Conservation (phyloP, 1,140 invertebrate species). For the Macrosteles quadrilineatus region DNA sequence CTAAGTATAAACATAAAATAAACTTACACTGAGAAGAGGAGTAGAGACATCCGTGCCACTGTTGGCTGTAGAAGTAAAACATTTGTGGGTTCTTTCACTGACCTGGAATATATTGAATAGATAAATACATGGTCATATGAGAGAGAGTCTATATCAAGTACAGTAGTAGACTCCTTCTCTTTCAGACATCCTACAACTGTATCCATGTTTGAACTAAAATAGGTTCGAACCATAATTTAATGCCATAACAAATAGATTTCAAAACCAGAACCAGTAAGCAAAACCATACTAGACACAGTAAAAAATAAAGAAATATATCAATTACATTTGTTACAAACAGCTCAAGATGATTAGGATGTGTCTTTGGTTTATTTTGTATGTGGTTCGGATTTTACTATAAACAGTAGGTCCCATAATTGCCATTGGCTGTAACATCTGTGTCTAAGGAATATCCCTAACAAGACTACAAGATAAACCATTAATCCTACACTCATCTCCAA, state of each 20-base stretch:
- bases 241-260: not conserved
- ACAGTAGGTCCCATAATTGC: too few species aligned
- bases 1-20: too few species aligned
- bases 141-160: not conserved
- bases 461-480: too few species aligned
- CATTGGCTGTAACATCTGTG: too few species aligned
- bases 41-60: conserved; percentile 6
- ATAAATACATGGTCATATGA: not conserved
- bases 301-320: too few species aligned
- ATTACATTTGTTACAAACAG: too few species aligned
- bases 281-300: conserved; percentile 27
- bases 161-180: not conserved
- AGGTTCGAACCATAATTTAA: not conserved
- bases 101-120: conserved; percentile 54
- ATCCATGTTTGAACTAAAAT: not conserved
- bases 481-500: too few species aligned
- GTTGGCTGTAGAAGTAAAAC: conserved; percentile 60
- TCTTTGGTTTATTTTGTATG: too few species aligned
- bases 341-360: too few species aligned
- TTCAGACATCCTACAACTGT: not conserved
- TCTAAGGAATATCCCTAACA: too few species aligned
- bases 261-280: conserved; percentile 13
- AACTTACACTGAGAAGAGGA: not conserved
- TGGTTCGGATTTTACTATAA: too few species aligned
- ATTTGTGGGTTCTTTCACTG: conserved; percentile 79